A percentile compares a stretch with the other conserved stretches of the same genome.
These are phyloP conservation scores for Polyergus mexicanus DNA, from an alignment of 1,140 invertebrate species.

Conservation along the genomic window DNA sequence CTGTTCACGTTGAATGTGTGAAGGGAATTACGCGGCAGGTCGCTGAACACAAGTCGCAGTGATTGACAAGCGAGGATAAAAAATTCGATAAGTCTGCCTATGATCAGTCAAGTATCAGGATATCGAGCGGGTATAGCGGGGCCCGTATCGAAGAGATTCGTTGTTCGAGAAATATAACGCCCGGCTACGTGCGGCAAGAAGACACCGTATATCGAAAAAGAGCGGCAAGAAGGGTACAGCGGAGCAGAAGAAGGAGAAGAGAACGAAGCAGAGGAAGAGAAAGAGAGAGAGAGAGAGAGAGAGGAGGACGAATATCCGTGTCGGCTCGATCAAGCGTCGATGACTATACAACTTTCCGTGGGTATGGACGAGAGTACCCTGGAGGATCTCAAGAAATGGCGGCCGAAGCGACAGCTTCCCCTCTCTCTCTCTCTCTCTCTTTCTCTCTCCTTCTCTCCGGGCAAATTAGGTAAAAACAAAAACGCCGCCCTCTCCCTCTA, in stretches of 20 bases:
- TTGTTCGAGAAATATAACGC: conserved; percentile 51
- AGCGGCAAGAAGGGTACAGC: conserved; percentile 14
- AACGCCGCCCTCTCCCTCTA: conserved; percentile 64
- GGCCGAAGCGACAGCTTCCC: conserved; percentile 69
- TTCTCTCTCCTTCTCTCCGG: conserved; percentile 45
- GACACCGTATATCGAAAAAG: conserved; percentile 1
- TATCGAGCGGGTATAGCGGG: conserved; percentile 29
- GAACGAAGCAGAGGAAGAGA: neutral
- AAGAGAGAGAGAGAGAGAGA: conserved; percentile 6
- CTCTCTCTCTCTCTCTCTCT: conserved; percentile 29
- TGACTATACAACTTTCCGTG: conserved; percentile 81
- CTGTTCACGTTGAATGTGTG: neutral
- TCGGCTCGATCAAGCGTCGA: conserved; percentile 82
- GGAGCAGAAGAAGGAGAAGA: conserved; percentile 23
- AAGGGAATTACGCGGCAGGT: neutral
- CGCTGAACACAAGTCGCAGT: neutral
- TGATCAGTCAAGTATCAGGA: conserved; percentile 40
- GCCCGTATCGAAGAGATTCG: conserved; percentile 21
- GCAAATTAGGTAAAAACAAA: conserved; percentile 83
- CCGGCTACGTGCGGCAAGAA: conserved; percentile 24
- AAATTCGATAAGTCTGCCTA: conserved; percentile 26
- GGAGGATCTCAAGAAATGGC: conserved; percentile 73
- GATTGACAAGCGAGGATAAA: conserved; percentile 43
- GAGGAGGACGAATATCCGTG: conserved; percentile 66
- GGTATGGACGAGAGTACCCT: conserved; percentile 72